Evolutionary conservation across 1,140 invertebrate genomes (phyloP).

Genomic region (Ceratosolen solmsi): DNA sequence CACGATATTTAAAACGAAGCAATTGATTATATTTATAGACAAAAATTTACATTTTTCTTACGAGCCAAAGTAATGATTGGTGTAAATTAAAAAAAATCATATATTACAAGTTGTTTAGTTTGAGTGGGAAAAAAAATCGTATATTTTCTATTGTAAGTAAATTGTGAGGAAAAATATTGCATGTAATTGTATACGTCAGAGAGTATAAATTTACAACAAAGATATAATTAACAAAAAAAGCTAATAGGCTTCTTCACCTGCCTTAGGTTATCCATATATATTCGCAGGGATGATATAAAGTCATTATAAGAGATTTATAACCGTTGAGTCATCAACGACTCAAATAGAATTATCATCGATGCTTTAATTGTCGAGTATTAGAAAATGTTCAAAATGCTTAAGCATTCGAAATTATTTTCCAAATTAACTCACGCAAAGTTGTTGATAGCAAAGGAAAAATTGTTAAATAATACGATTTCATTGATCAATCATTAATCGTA

Average conservation of each 20-base stretch:
- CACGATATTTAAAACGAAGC: background rate
- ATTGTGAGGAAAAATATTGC: too few relatives aligned
- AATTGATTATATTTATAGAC: background rate
- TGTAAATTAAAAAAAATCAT: background rate
- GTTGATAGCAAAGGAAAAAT: too few relatives aligned
- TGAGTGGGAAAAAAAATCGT: too few relatives aligned
- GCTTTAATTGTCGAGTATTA: background rate
- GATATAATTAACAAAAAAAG: too few relatives aligned
- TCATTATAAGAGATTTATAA: background rate
- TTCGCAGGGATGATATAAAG: background rate
- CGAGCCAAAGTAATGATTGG: background rate
- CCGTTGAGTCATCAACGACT: background rate
- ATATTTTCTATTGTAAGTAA: too few relatives aligned
- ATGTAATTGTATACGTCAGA: too few relatives aligned
- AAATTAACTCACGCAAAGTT: background rate
- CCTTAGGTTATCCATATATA: background rate
- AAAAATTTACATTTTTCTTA: background rate
- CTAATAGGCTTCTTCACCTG: background rate
- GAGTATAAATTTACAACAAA: too few relatives aligned
- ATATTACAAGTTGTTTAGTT: too few relatives aligned
- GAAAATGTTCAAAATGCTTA: constrained; percentile 10
- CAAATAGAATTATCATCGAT: background rate
- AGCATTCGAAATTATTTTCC: background rate
- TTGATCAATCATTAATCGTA: background rate
- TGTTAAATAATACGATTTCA: too few relatives aligned